These are phyloP conservation scores for Mimas tiliae DNA, from an alignment of 2,888 invertebrate species.

Conservation along the genomic window DNA sequence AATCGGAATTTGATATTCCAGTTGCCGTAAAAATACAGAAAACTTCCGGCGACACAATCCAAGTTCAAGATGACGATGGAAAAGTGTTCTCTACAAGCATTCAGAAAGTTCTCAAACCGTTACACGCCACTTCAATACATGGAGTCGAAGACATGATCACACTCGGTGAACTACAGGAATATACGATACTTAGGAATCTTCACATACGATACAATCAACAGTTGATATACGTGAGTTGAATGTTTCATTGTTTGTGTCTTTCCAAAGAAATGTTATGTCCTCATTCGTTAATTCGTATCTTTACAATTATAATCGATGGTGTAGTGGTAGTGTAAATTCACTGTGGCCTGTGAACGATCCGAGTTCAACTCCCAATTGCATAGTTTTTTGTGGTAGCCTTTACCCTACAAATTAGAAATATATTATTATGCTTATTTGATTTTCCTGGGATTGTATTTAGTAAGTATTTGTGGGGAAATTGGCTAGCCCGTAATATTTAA, in stretches of 20 bases:
- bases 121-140: slow-evolving; percentile 91
- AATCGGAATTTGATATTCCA: slow-evolving; percentile 92
- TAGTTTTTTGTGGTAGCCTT: no score
- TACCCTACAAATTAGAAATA: no score
- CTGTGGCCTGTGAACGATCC: no score
- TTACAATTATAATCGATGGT: no score
- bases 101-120: slow-evolving; percentile 87
- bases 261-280: no score
- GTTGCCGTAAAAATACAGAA: slow-evolving; percentile 93
- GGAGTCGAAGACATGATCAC: slow-evolving; percentile 98
- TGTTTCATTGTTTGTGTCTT: background rate
- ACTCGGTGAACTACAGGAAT: slow-evolving; percentile 96
- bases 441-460: no score
- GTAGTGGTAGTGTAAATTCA: no score
- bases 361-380: no score
- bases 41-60: slow-evolving; percentile 89
- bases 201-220: slow-evolving; percentile 94
- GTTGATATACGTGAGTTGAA: slow-evolving; percentile 93
- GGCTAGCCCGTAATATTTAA: no score
- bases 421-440: no score
- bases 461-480: no score
- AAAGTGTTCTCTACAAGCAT: slow-evolving; percentile 87
- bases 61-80: slow-evolving; percentile 93
- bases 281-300: no score
- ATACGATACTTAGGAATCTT: slow-evolving; percentile 95